A percentile compares a stretch with the other conserved stretches of the same genome.
phyloP scores from a whole-genome alignment of 2,113 vertebrate species.

The Sphaerodactylus townsendi region DNA sequence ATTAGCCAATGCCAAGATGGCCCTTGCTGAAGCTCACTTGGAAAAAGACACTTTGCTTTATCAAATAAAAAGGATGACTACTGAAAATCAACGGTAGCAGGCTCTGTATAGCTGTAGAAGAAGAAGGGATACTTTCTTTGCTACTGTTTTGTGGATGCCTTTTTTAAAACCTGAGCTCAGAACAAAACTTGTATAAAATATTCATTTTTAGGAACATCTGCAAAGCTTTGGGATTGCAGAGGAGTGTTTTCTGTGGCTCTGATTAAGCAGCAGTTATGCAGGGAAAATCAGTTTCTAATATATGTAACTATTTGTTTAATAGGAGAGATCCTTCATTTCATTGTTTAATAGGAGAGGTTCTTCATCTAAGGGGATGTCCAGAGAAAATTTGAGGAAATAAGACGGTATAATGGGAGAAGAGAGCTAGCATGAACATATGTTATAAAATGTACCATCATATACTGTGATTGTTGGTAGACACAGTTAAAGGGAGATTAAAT shows the following conservation, averaged over 20 bases:
- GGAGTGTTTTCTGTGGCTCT: conserved; percentile 43
- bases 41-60: conserved; percentile 92
- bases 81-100: conserved; percentile 56
- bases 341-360: conserved; percentile 51
- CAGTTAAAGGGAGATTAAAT: conserved; percentile 45
- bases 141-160: conserved; percentile 35
- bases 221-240: conserved; percentile 34
- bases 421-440: conserved; percentile 26
- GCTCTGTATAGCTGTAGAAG: conserved; percentile 15
- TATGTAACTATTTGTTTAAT: conserved; percentile 58
- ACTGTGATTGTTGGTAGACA: conserved; percentile 45
- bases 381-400: conserved; percentile 37
- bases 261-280: conserved; percentile 53
- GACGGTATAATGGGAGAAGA: conserved; percentile 21
- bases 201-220: conserved; percentile 42
- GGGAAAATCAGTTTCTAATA: conserved; percentile 52
- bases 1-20: conserved; percentile 92
- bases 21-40: conserved; percentile 91
- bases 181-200: conserved; percentile 53
- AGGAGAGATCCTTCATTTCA: conserved; percentile 58
- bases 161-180: conserved; percentile 30
- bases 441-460: conserved; percentile 27
- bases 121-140: conserved; percentile 38
- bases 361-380: conserved; percentile 57
- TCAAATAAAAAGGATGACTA: conserved; percentile 82